Conservation (phyloP, 2,113 vertebrate species). For the Oriolus oriolus region DNA sequence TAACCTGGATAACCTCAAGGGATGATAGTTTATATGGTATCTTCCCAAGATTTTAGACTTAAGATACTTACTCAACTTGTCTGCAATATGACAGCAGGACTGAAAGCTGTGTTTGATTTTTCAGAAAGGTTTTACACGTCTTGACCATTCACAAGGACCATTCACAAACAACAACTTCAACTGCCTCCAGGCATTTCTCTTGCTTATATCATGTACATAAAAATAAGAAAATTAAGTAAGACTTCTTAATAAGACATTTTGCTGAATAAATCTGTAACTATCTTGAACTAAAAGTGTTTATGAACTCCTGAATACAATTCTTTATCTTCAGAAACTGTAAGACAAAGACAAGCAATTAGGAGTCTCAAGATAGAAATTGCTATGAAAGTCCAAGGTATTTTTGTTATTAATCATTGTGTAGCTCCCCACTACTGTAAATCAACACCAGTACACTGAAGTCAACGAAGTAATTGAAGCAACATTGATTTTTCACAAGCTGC, state of each 20-base stretch:
- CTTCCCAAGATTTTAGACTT: background rate
- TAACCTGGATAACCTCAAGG: background rate
- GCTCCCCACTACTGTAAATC: constrained; percentile 13
- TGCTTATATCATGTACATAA: background rate
- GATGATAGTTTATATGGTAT: background rate
- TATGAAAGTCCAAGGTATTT: background rate
- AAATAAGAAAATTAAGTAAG: background rate
- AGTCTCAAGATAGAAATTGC: constrained; percentile 5
- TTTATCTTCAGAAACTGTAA: background rate
- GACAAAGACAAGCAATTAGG: constrained; percentile 11
- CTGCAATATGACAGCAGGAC: background rate
- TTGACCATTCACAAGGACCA: background rate
- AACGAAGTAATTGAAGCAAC: constrained; percentile 1
- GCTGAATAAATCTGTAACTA: background rate
- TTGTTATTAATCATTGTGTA: constrained; percentile 13
- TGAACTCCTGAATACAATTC: background rate
- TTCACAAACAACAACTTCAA: background rate
- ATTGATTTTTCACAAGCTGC: constrained; percentile 46
- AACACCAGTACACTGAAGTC: background rate
- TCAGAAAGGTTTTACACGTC: background rate
- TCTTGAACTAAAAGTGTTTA: background rate
- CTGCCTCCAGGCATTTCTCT: background rate
- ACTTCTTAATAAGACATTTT: background rate
- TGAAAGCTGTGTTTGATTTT: background rate
- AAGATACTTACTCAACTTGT: background rate